These are phyloP conservation scores for Tiphia femorata DNA, from an alignment of 2,888 invertebrate species.

Conservation along the genomic window DNA sequence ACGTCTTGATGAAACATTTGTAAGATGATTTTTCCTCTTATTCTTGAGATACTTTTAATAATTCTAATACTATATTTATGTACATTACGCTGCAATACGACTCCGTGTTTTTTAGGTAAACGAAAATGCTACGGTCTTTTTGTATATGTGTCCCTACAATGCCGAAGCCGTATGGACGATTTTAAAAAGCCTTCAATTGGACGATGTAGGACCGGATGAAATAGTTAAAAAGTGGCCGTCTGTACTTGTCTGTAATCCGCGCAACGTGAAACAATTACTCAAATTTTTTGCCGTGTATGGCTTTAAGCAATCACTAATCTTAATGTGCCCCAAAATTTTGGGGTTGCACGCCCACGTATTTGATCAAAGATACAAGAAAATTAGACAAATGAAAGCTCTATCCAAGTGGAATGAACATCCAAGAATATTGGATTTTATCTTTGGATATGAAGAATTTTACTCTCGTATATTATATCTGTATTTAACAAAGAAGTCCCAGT, in stretches of 20 bases:
- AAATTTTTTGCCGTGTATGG: slow-evolving; percentile 69
- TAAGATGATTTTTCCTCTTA: no score
- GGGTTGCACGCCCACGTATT: no score
- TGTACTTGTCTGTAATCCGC: slow-evolving; percentile 73
- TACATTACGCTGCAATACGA: no score
- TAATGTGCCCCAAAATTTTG: no score
- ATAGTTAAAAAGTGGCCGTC: slow-evolving; percentile 74
- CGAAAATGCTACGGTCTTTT: no score
- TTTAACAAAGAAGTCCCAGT: slow-evolving; percentile 68
- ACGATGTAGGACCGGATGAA: slow-evolving; percentile 72
- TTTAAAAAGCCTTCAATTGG: slow-evolving; percentile 71
- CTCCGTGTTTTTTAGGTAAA: no score
- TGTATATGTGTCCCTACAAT: slow-evolving; percentile 74
- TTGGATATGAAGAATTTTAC: slow-evolving; percentile 70
- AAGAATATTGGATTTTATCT: slow-evolving; percentile 71
- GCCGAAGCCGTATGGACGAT: slow-evolving; percentile 72
- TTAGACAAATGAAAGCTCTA: no score
- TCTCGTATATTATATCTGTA: slow-evolving; percentile 71
- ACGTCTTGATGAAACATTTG: slow-evolving; percentile 64
- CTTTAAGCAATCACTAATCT: no score
- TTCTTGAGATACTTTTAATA: no score
- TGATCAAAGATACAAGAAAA: no score
- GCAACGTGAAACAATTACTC: slow-evolving; percentile 73
- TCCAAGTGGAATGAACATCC: slow-evolving; percentile 75
- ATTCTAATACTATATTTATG: no score